Evolutionary conservation across 2,113 vertebrate species (phyloP).

Genomic region (Mormyrus lacerda): DNA sequence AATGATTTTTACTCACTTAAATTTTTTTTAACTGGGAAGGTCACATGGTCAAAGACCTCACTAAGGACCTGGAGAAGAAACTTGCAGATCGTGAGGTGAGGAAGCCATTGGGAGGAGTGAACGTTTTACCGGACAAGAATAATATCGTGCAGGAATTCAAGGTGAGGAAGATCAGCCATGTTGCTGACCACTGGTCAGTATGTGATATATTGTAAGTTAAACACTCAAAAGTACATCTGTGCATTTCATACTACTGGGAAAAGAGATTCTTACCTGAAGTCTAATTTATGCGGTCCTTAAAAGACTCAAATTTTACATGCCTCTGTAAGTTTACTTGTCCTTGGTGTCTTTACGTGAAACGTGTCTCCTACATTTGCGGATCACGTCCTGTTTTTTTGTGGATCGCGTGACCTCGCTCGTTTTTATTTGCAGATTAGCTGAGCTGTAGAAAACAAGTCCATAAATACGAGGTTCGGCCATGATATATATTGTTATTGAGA

Average conservation of each 20-base stretch:
- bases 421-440: too few relatives aligned
- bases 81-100: conserved; percentile 44
- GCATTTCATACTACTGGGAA: neutral
- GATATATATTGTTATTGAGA: too few relatives aligned
- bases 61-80: conserved; percentile 64
- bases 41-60: conserved; percentile 56
- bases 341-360: neutral
- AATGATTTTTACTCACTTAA: neutral
- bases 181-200: neutral
- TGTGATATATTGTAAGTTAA: neutral
- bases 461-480: too few relatives aligned
- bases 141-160: conserved; percentile 65
- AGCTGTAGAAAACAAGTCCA: too few relatives aligned
- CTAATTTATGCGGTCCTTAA: neutral
- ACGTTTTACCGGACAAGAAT: conserved; percentile 55
- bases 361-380: too few relatives aligned
- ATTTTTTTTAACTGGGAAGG: conserved; percentile 44
- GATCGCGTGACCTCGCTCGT: too few relatives aligned
- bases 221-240: neutral
- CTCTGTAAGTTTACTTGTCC: neutral
- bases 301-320: neutral
- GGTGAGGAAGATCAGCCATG: conserved; percentile 46
- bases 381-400: too few relatives aligned
- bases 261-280: neutral
- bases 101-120: conserved; percentile 64